Evolutionary conservation across 2,797 vertebrate species (phyloP), one percentile per base, ranked within the genome.

Genomic region (Natrix natrix): DNA sequence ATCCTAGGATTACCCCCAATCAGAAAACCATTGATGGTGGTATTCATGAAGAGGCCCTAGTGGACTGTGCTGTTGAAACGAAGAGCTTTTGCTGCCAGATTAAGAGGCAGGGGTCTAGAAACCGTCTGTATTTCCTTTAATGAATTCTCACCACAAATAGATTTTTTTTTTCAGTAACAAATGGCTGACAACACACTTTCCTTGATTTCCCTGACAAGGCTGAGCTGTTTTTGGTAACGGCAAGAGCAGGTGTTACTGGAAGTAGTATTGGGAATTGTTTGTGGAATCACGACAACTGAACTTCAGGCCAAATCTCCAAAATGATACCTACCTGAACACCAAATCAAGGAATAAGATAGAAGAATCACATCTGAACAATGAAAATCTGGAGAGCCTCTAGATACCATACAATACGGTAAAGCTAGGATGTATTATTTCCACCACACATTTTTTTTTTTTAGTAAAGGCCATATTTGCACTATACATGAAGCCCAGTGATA

Each of bases 1-100:
- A 97, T 96, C 95, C 96, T 95, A 92, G 96, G 95, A 95, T 93
- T 96, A 95, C 95, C 95, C 96, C 96, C 66, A 12, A 90, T 87
- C 95, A 97, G 96, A 93, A 96, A 96, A 94, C 52, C 93, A 96
- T 96, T 95, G 96, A 96, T 95, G 95, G 90, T 0, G 8, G 32
- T 87, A 94, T 94, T 95, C 93, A 92, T 92, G 96, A 96, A 96
- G 93, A 96, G 95, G 92, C 26, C 66, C 94, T 94, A 91, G 95
- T 92, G 96, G 95, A 92, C 94, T 94, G 91, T 90, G 91, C 88
- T 94, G 93, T 1, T 96, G 96, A 95, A 96, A 95, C 74, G 3
- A 86, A 92, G 92, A 94, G 94, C 94, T 90, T 93, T 92, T 60
- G 61, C 92, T 89, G 55, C 87, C 93, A 91, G 93, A 94, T 95